Conservation (phyloP, 1,140 invertebrate species). For the Globodera rostochiensis region DNA sequence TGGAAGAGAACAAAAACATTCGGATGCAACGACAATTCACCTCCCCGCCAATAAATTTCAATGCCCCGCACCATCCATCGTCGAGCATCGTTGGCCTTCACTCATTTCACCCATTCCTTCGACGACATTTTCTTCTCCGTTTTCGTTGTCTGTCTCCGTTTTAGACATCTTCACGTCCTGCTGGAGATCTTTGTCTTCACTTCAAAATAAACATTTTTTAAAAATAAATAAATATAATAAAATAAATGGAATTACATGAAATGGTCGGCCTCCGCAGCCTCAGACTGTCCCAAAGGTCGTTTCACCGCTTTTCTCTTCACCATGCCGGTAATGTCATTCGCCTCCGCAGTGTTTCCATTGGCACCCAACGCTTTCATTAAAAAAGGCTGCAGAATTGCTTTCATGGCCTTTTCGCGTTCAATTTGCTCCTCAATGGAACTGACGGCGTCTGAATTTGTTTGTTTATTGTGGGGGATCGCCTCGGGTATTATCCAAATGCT, state of each 20-base stretch:
- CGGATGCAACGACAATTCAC: too few relatives aligned
- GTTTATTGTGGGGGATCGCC: too few relatives aligned
- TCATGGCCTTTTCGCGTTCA: background rate
- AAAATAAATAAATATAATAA: background rate
- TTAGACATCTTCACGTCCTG: background rate
- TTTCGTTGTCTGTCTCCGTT: background rate
- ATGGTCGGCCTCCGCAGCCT: background rate
- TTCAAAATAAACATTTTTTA: background rate
- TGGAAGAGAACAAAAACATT: too few relatives aligned
- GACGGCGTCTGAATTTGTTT: conserved; percentile 9
- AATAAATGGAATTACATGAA: background rate
- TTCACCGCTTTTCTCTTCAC: conserved; percentile 15
- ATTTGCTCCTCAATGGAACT: conserved; percentile 7
- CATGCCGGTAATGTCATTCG: conserved; percentile 21
- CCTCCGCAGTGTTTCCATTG: background rate
- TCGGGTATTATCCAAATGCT: too few relatives aligned
- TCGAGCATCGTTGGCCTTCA: background rate
- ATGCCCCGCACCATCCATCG: background rate
- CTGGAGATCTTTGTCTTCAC: background rate
- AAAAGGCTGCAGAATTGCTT: background rate
- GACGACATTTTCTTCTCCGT: background rate
- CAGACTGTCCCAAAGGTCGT: background rate
- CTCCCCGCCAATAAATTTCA: background rate
- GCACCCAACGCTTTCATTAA: conserved; percentile 4
- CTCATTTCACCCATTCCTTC: too few relatives aligned